phyloP scores from a whole-genome alignment of 1,140 invertebrate species.

The Hyphantria cunea region DNA sequence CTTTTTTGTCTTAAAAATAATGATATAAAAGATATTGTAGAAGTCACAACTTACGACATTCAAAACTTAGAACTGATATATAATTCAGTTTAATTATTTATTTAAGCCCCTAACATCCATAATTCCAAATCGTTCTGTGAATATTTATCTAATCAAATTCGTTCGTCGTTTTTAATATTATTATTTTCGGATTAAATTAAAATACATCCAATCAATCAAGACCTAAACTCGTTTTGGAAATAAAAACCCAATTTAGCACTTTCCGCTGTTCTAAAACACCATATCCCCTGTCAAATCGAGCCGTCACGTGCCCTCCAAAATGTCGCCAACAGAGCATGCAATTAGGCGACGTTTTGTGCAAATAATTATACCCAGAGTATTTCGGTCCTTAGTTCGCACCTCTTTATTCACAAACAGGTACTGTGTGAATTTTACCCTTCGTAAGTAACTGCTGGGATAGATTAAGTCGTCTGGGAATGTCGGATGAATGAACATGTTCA shows the following conservation, averaged over 20 bases:
- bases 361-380: slow-evolving; percentile 65
- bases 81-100: background rate
- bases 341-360: slow-evolving; percentile 69
- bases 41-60: too few relatives aligned
- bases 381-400: slow-evolving; percentile 41
- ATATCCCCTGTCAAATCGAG: slow-evolving; percentile 10
- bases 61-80: background rate
- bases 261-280: background rate
- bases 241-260: background rate
- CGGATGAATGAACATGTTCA: slow-evolving; percentile 1
- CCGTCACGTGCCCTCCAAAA: slow-evolving; percentile 52
- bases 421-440: slow-evolving; percentile 25
- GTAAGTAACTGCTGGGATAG: slow-evolving; percentile 11
- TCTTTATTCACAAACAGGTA: slow-evolving; percentile 56
- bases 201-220: background rate
- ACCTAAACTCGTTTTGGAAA: background rate
- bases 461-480: slow-evolving; percentile 28
- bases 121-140: background rate
- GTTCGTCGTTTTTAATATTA: background rate
- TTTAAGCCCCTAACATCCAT: background rate
- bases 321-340: slow-evolving; percentile 63
- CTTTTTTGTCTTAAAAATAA: too few relatives aligned
- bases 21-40: too few relatives aligned
- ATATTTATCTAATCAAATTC: too few relatives aligned
- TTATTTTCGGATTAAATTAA: background rate